These are phyloP conservation scores for Rhinella marina DNA, from an alignment of 2,797 vertebrate genomes.

Conservation along the genomic window DNA sequence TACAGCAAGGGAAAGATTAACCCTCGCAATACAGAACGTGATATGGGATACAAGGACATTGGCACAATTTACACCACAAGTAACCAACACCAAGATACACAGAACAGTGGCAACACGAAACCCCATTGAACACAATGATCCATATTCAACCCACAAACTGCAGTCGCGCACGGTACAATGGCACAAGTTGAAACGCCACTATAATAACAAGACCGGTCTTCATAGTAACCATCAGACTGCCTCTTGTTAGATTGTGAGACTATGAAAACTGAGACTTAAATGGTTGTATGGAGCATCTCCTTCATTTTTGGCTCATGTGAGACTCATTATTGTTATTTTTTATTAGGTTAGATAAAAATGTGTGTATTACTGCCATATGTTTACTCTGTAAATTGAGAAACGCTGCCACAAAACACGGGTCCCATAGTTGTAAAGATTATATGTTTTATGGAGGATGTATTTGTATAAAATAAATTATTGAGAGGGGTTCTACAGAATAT, in stretches of 20 bases:
- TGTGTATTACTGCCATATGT: not conserved
- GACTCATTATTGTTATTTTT: not conserved
- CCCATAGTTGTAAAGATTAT: not conserved
- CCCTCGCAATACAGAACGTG: too few relatives aligned
- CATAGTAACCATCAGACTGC: not conserved
- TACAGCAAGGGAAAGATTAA: too few relatives aligned
- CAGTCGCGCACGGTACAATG: too few relatives aligned
- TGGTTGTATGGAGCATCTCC: not conserved
- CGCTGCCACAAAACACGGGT: not conserved
- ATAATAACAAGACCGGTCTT: too few relatives aligned
- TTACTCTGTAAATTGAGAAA: not conserved
- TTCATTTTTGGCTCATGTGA: not conserved
- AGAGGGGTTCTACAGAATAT: not conserved
- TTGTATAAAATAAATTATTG: constrained; percentile 33
- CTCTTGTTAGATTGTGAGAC: not conserved
- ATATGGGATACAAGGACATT: too few relatives aligned
- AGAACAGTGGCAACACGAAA: too few relatives aligned
- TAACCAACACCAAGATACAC: too few relatives aligned
- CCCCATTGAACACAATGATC: too few relatives aligned
- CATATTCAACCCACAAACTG: too few relatives aligned
- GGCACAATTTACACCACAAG: too few relatives aligned
- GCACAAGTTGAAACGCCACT: too few relatives aligned
- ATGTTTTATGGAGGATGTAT: not conserved
- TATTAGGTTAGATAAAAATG: not conserved
- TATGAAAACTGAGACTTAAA: not conserved